Evolutionary conservation across 2,888 invertebrate genomes (phyloP).

Genomic region (Eupithecia subfuscata): DNA sequence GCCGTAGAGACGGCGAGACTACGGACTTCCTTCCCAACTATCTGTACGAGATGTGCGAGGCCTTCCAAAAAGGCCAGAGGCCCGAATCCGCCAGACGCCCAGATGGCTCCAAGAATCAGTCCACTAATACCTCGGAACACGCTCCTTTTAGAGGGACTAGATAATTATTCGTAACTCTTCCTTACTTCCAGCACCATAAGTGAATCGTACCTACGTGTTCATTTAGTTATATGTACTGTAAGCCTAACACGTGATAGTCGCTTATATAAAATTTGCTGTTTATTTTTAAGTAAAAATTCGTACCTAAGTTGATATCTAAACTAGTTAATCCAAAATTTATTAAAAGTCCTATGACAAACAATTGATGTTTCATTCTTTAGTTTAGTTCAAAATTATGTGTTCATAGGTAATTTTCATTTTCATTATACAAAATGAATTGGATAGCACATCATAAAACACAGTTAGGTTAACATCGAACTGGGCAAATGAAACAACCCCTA

Average conservation of each 20-base stretch:
- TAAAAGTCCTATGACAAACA: constrained; percentile 21
- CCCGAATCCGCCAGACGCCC: constrained; percentile 70
- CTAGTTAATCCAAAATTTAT: constrained; percentile 9
- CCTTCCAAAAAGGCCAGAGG: constrained; percentile 73
- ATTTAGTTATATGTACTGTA: constrained; percentile 19
- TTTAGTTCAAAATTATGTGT: not conserved
- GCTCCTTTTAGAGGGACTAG: constrained; percentile 55
- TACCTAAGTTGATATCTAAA: not conserved
- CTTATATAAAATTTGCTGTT: constrained; percentile 14
- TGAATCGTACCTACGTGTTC: constrained; percentile 25
- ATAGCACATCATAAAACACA: not conserved
- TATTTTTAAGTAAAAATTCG: constrained; percentile 2
- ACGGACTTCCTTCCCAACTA: constrained; percentile 78
- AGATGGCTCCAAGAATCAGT: constrained; percentile 56
- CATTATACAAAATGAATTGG: not conserved
- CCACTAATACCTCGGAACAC: constrained; percentile 51
- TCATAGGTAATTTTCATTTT: not conserved
- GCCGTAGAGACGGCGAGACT: constrained; percentile 75
- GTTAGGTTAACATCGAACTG: not conserved
- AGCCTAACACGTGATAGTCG: constrained; percentile 18
- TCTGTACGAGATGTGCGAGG: constrained; percentile 80
- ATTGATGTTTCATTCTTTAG: constrained; percentile 17
- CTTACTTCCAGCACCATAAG: constrained; percentile 24
- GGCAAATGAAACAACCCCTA: not conserved
- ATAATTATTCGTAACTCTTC: constrained; percentile 35